phyloP scores from a whole-genome alignment of 2,797 vertebrate species.

The Rhincodon typus region DNA sequence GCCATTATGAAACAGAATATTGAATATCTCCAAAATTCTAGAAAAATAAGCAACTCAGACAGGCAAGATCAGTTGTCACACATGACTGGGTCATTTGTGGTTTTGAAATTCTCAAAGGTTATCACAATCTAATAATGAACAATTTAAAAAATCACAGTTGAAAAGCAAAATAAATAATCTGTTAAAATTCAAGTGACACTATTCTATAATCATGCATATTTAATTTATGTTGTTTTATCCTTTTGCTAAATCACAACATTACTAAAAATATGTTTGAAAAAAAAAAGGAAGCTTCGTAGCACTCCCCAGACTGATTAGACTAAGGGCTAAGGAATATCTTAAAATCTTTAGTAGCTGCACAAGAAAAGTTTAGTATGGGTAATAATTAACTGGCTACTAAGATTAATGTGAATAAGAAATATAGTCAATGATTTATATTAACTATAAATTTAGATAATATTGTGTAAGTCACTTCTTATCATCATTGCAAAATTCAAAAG shows the following conservation, averaged over 20 bases:
- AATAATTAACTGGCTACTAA: slow-evolving; percentile 19
- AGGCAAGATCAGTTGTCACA: background rate
- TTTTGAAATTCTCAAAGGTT: background rate
- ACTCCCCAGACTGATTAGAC: background rate
- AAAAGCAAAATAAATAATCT: background rate
- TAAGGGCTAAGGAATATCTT: background rate
- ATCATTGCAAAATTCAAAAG: background rate
- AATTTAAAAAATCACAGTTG: background rate
- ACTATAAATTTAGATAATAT: slow-evolving; percentile 15
- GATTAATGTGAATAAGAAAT: slow-evolving; percentile 24
- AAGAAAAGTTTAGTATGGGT: background rate
- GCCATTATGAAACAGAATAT: background rate
- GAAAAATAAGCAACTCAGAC: background rate
- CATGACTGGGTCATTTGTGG: background rate
- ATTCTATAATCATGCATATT: background rate
- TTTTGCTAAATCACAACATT: background rate
- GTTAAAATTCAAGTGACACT: background rate
- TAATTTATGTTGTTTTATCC: background rate
- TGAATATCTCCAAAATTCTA: background rate
- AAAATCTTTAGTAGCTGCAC: slow-evolving; percentile 2
- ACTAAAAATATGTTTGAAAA: background rate
- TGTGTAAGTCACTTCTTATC: background rate
- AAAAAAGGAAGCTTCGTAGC: background rate
- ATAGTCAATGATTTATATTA: slow-evolving; percentile 4
- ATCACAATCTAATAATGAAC: background rate